phyloP scores from a whole-genome alignment of 2,797 vertebrate species.

The Pygocentrus nattereri region DNA sequence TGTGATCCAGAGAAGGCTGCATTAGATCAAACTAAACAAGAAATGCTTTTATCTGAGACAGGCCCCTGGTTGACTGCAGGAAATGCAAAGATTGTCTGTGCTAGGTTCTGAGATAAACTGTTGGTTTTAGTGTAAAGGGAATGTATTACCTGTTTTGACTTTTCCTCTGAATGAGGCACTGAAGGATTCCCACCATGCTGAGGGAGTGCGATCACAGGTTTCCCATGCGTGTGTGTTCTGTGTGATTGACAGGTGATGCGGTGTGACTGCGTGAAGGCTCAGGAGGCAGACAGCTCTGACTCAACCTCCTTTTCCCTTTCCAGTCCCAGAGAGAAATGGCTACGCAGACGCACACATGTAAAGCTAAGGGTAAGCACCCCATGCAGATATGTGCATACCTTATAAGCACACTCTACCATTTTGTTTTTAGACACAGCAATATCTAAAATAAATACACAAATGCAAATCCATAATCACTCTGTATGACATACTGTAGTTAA shows the following conservation, averaged over 20 bases:
- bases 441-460: too few relatives aligned
- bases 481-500: too few relatives aligned
- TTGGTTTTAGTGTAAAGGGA: not conserved
- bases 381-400: not conserved
- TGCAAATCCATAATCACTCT: too few relatives aligned
- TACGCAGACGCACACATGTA: slow-evolving; percentile 94
- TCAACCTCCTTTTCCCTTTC: slow-evolving; percentile 84
- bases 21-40: too few relatives aligned
- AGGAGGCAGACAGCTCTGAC: slow-evolving; percentile 85
- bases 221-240: slow-evolving; percentile 26
- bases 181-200: not conserved
- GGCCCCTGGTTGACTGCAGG: not conserved
- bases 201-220: slow-evolving; percentile 3
- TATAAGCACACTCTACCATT: not conserved
- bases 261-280: slow-evolving; percentile 85
- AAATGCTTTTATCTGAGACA: too few relatives aligned
- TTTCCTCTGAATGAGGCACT: not conserved
- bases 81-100: not conserved
- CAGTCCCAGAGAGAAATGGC: slow-evolving; percentile 95
- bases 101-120: not conserved
- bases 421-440: too few relatives aligned
- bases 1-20: too few relatives aligned
- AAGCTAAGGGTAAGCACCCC: slow-evolving; percentile 87
- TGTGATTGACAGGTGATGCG: slow-evolving; percentile 88
- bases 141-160: not conserved